Evolutionary conservation across 2,113 vertebrate genomes (phyloP).

Genomic region (Chloroceryle aenea): DNA sequence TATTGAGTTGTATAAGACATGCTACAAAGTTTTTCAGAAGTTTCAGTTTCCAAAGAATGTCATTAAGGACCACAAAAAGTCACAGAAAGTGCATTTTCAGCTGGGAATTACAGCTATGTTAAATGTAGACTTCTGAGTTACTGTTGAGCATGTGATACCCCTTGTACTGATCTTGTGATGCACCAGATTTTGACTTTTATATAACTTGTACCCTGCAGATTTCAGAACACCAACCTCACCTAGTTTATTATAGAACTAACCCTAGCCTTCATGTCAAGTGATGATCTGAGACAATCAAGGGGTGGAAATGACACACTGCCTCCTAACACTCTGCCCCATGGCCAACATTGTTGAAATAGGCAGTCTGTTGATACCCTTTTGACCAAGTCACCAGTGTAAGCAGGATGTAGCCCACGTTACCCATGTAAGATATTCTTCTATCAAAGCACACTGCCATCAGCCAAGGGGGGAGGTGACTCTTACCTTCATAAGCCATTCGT

Average conservation of each 20-base stretch:
- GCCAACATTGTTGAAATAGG: rapidly evolving
- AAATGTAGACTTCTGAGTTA: not conserved
- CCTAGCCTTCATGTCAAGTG: not conserved
- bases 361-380: no score
- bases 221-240: not conserved
- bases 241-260: not conserved
- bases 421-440: not conserved
- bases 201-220: not conserved
- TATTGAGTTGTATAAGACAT: not conserved
- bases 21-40: not conserved
- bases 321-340: not conserved
- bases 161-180: not conserved
- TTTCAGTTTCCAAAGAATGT: not conserved
- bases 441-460: not conserved
- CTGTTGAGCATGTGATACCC: not conserved
- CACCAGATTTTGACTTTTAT: rapidly evolving
- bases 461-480: not conserved
- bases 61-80: not conserved
- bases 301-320: not conserved
- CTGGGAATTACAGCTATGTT: not conserved
- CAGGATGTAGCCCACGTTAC: rapidly evolving
- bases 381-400: rapidly evolving
- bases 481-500: rapidly evolving
- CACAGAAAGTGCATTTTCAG: not conserved
- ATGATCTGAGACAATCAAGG: not conserved